phyloP scores from a whole-genome alignment of 2,888 invertebrate species.

The Didymodactylos carnosus region DNA sequence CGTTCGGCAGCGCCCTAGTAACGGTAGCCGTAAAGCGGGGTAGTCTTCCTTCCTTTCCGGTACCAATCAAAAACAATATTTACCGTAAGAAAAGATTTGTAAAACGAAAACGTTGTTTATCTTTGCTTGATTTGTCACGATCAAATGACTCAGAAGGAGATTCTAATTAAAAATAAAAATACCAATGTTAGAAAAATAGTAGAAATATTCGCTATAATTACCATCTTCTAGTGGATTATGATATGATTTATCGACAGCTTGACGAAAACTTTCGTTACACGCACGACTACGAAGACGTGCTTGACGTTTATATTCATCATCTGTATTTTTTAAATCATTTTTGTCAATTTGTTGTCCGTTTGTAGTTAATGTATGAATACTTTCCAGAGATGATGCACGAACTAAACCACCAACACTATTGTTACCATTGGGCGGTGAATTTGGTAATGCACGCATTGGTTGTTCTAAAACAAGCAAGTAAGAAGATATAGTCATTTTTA shows the following conservation, averaged over 20 bases:
- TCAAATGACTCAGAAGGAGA: too few relatives aligned
- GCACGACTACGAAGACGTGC: background rate
- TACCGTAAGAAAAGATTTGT: too few relatives aligned
- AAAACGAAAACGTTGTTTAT: background rate
- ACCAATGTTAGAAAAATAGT: too few relatives aligned
- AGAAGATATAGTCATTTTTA: background rate
- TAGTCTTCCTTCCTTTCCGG: too few relatives aligned
- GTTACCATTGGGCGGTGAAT: background rate
- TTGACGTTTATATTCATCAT: background rate
- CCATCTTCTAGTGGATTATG: background rate
- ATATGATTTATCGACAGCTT: background rate
- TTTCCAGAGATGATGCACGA: background rate
- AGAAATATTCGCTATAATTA: too few relatives aligned
- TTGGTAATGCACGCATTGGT: background rate
- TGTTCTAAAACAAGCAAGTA: background rate
- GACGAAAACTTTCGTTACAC: background rate
- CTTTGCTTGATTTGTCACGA: background rate
- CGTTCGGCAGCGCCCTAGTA: too few relatives aligned
- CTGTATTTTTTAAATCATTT: too few relatives aligned
- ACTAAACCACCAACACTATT: too few relatives aligned
- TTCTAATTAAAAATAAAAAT: background rate
- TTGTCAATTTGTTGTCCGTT: too few relatives aligned
- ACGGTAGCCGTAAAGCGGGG: too few relatives aligned
- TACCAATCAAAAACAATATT: too few relatives aligned
- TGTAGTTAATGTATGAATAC: background rate